Evolutionary conservation across 2,797 vertebrate genomes (phyloP).

Genomic region (Manis javanica): DNA sequence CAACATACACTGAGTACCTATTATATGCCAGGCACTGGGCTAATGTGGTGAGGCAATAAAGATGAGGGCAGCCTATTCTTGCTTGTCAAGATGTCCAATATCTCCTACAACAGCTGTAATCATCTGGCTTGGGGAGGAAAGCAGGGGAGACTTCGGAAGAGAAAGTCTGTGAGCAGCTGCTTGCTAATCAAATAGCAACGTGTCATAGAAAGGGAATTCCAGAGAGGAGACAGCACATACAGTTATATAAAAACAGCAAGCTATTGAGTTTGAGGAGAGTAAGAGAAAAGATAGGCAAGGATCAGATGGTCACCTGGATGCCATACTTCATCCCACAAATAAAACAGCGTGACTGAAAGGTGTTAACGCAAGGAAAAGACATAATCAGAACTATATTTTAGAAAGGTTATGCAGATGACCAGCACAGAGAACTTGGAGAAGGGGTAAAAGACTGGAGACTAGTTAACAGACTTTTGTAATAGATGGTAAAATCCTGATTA

Average conservation of each 20-base stretch:
- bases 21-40: not conserved
- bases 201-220: not conserved
- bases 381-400: not conserved
- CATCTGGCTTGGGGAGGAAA: not conserved
- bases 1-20: not conserved
- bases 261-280: not conserved
- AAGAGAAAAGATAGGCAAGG: not conserved
- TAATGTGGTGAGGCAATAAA: not conserved
- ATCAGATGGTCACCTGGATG: not conserved
- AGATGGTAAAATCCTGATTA: not conserved
- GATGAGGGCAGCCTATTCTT: not conserved
- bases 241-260: not conserved
- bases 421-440: not conserved
- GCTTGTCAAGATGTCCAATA: not conserved
- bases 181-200: not conserved
- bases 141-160: not conserved
- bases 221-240: not conserved
- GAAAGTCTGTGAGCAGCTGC: not conserved
- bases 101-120: not conserved
- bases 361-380: not conserved
- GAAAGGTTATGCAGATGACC: not conserved
- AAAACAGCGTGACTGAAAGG: not conserved
- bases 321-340: not conserved
- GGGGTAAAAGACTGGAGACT: not conserved
- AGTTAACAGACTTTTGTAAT: not conserved